Evolutionary conservation across 2,888 invertebrate genomes (phyloP).

Genomic region (Corythucha ciliata): DNA sequence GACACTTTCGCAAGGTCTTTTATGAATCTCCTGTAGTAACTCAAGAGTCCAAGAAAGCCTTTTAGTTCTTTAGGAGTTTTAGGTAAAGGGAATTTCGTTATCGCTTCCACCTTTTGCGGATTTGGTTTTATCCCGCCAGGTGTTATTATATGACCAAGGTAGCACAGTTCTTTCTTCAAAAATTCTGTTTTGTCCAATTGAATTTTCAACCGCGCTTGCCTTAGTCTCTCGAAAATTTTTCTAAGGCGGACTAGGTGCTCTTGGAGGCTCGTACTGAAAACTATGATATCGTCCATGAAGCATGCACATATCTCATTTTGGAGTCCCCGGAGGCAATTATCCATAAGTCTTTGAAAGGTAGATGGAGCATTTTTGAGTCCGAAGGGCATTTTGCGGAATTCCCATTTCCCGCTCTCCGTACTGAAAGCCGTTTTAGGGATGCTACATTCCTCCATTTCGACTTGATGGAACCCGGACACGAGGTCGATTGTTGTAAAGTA

Average conservation of each 20-base stretch:
- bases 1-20: slow-evolving; percentile 33
- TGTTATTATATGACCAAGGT: slow-evolving; percentile 27
- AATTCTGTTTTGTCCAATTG: background rate
- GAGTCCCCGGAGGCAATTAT: background rate
- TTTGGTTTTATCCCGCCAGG: background rate
- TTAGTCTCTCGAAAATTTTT: background rate
- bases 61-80: background rate
- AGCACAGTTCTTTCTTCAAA: background rate
- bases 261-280: slow-evolving; percentile 1
- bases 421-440: slow-evolving; percentile 1
- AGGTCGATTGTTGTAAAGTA: background rate
- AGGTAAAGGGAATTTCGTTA: background rate
- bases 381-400: background rate
- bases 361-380: background rate
- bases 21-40: slow-evolving; percentile 12
- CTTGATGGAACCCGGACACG: background rate
- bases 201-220: background rate
- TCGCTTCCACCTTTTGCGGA: background rate
- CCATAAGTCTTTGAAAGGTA: background rate
- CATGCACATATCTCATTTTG: background rate
- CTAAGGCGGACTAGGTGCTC: background rate
- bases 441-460: background rate
- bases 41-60: slow-evolving; percentile 4
- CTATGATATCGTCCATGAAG: background rate
- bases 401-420: background rate